These are phyloP conservation scores for Notothenia coriiceps DNA, from an alignment of 2,113 vertebrate species.

Conservation along the genomic window DNA sequence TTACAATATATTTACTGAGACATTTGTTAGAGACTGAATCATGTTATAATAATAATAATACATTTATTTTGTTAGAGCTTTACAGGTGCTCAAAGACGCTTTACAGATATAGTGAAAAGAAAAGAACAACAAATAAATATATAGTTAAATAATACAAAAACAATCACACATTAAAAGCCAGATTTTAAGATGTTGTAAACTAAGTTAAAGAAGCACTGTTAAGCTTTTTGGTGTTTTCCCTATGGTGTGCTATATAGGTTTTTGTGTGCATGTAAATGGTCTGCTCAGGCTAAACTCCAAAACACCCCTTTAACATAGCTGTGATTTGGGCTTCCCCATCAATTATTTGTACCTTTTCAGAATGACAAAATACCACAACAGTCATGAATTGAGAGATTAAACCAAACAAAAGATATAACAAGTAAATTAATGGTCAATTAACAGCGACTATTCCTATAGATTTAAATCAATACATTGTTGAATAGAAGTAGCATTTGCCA, in stretches of 20 bases:
- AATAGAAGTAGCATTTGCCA: constrained; percentile 36
- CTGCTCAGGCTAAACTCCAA: too few relatives aligned
- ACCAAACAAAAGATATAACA: constrained; percentile 10
- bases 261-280: too few relatives aligned
- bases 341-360: not conserved
- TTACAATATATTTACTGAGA: not conserved
- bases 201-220: not conserved
- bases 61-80: too few relatives aligned
- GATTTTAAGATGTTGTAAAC: not conserved
- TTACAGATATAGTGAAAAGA: too few relatives aligned
- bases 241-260: too few relatives aligned
- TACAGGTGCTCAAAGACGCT: too few relatives aligned
- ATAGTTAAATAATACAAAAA: too few relatives aligned
- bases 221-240: too few relatives aligned
- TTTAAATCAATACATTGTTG: constrained; percentile 69
- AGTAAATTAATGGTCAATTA: constrained; percentile 47
- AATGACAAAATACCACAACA: constrained; percentile 6
- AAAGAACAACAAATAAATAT: too few relatives aligned
- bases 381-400: constrained; percentile 29
- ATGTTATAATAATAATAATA: not conserved
- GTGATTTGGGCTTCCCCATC: not conserved
- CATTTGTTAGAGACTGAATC: not conserved
- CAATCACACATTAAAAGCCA: too few relatives aligned
- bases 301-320: not conserved
- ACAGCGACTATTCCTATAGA: constrained; percentile 25